These are phyloP conservation scores for Phymastichus coffea DNA, from an alignment of 1,140 invertebrate species.

Conservation along the genomic window DNA sequence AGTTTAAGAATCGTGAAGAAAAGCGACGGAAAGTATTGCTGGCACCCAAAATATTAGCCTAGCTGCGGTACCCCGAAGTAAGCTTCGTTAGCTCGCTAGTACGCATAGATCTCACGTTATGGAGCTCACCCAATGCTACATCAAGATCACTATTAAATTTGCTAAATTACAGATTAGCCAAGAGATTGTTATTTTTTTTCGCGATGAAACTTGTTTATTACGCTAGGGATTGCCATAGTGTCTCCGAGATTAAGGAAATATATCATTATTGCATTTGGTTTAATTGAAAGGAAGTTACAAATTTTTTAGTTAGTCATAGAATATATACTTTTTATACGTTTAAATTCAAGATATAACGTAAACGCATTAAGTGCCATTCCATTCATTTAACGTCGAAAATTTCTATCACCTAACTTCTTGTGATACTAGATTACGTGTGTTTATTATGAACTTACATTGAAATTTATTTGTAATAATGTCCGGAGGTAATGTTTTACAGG, in stretches of 20 bases:
- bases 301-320: constrained; percentile 38
- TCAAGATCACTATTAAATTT: no score
- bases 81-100: constrained; percentile 33
- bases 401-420: constrained; percentile 48
- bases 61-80: constrained; percentile 21
- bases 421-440: constrained; percentile 54
- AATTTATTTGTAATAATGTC: constrained; percentile 25
- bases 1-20: constrained; percentile 11
- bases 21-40: constrained; percentile 10
- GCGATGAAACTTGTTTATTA: constrained; percentile 25
- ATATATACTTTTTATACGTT: constrained; percentile 47
- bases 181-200: no score
- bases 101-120: constrained; percentile 51
- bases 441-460: constrained; percentile 33
- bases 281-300: constrained; percentile 41
- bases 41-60: constrained; percentile 27
- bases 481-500: constrained; percentile 35
- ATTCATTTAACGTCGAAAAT: constrained; percentile 45
- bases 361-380: constrained; percentile 50
- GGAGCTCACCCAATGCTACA: constrained; percentile 39
- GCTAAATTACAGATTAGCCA: no score
- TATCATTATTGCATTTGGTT: no score
- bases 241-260: background rate
- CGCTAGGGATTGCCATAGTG: constrained; percentile 24
- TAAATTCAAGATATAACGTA: no score